A percentile compares a stretch with the other conserved stretches of the same genome.
These are phyloP conservation scores for Archivesica marissinica DNA, from an alignment of 1,140 invertebrate genomes.

Conservation along the genomic window DNA sequence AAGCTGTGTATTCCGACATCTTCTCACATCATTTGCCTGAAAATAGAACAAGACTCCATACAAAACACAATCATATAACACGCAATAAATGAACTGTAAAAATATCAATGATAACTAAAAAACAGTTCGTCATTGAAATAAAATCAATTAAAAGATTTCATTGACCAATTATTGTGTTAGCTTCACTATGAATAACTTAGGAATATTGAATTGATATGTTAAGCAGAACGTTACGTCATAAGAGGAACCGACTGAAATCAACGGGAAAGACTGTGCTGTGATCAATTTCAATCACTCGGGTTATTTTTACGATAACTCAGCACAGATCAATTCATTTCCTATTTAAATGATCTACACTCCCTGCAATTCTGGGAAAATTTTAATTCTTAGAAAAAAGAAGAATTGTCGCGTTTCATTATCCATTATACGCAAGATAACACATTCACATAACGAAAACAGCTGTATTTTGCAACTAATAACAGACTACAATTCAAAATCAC, in stretches of 20 bases:
- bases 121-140: not conserved
- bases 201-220: constrained; percentile 42
- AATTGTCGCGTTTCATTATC: too few relatives aligned
- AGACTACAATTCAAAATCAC: not conserved
- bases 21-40: constrained; percentile 1
- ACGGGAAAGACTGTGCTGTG: not conserved
- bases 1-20: not conserved
- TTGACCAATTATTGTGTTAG: not conserved
- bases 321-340: not conserved
- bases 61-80: not conserved
- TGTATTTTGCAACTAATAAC: not conserved
- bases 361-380: not conserved
- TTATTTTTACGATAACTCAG: not conserved
- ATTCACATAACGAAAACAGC: not conserved
- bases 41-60: not conserved
- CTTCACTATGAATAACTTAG: constrained; percentile 41
- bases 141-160: not conserved
- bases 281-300: not conserved
- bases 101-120: not conserved
- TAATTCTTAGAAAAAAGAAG: not conserved
- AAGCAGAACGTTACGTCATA: constrained; percentile 40
- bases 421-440: not conserved
- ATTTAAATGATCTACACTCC: not conserved
- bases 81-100: not conserved
- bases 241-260: not conserved